These are phyloP conservation scores for Oegoconia quadripuncta DNA, from an alignment of 2,888 invertebrate species.

Conservation along the genomic window DNA sequence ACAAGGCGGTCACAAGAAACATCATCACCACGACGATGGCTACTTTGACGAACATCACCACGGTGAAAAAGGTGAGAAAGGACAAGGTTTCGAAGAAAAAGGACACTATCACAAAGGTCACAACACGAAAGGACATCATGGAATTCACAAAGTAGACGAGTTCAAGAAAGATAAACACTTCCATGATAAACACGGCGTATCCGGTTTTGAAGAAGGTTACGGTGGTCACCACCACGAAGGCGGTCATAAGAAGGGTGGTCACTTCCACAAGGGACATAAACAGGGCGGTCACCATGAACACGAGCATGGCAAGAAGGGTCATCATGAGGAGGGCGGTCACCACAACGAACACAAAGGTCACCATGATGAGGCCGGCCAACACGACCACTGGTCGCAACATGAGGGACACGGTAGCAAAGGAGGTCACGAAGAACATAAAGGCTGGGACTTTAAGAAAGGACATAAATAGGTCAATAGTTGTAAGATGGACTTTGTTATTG, in stretches of 20 bases:
- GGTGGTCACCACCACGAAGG: conserved; percentile 87
- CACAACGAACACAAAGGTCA: conserved; percentile 88
- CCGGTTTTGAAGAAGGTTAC: conserved; percentile 88
- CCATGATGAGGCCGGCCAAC: conserved; percentile 86
- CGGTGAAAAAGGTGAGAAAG: conserved; percentile 83
- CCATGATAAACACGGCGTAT: conserved; percentile 91
- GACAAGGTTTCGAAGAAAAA: conserved; percentile 71
- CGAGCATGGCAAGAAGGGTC: conserved; percentile 88
- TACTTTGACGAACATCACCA: conserved; percentile 82
- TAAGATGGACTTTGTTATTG: conserved; percentile 47
- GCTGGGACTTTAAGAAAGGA: conserved; percentile 83
- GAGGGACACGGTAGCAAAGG: conserved; percentile 87
- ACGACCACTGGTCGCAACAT: conserved; percentile 85
- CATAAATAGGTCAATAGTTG: conserved; percentile 40
- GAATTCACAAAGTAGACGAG: conserved; percentile 90
- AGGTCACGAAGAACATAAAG: conserved; percentile 87
- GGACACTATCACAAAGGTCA: conserved; percentile 91
- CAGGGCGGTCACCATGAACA: conserved; percentile 87
- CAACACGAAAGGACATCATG: conserved; percentile 90
- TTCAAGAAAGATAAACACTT: conserved; percentile 92
- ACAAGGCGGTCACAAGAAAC: conserved; percentile 80
- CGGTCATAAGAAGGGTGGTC: conserved; percentile 87
- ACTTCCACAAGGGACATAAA: conserved; percentile 88
- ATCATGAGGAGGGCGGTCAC: conserved; percentile 87
- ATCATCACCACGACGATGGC: conserved; percentile 82